Evolutionary conservation across 2,797 vertebrate genomes (phyloP).

Genomic region (Enteromius unitaeniatus): DNA sequence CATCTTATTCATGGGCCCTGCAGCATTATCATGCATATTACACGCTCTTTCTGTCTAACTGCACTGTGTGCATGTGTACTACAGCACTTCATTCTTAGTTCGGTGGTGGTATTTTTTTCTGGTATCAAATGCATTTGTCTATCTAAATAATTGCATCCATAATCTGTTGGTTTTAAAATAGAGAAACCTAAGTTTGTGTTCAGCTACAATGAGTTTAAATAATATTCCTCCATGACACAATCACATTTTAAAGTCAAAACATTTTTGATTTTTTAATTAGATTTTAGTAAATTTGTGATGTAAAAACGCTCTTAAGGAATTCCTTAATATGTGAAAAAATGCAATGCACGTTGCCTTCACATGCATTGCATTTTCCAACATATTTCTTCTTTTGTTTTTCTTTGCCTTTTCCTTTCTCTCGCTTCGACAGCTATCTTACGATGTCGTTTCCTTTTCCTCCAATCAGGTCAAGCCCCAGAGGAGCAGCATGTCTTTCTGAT

Average conservation of each 20-base stretch:
- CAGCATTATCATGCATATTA: slow-evolving; percentile 24
- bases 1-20: slow-evolving; percentile 24
- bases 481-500: slow-evolving; percentile 68
- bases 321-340: too few relatives aligned
- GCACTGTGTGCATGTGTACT: background rate
- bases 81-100: background rate
- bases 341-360: too few relatives aligned
- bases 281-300: background rate
- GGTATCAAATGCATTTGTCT: background rate
- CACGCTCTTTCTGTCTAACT: background rate
- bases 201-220: background rate
- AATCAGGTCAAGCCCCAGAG: slow-evolving; percentile 68
- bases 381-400: slow-evolving; percentile 53
- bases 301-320: background rate
- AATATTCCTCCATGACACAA: background rate
- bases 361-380: background rate
- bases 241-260: background rate
- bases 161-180: background rate
- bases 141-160: background rate
- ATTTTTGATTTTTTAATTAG: background rate
- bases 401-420: slow-evolving; percentile 40
- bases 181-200: background rate
- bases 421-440: slow-evolving; percentile 52
- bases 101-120: background rate
- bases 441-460: slow-evolving; percentile 58